Conservation (phyloP, 2,888 invertebrate genomes). For the Halictus quadricinctus region DNA sequence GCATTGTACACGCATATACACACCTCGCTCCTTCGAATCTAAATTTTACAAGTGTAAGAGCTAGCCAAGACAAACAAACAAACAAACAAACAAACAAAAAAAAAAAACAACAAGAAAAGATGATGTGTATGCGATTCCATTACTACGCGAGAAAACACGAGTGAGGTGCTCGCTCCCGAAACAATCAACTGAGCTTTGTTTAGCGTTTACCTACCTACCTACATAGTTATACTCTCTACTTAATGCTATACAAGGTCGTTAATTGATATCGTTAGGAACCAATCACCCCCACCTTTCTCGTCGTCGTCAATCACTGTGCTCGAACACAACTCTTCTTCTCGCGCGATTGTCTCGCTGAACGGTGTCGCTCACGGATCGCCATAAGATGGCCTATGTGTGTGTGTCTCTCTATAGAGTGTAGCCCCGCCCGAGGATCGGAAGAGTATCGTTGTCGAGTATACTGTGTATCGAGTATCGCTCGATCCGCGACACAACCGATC, state of each 20-base stretch:
- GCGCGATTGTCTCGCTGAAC: constrained; percentile 18
- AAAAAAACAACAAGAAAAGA: not conserved
- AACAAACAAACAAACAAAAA: constrained; percentile 11
- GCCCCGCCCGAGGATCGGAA: not conserved
- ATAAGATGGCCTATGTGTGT: constrained; percentile 30
- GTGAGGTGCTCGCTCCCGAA: constrained; percentile 74
- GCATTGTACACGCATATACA: constrained; percentile 53
- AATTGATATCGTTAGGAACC: constrained; percentile 55
- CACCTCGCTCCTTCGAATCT: constrained; percentile 68
- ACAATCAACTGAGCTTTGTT: constrained; percentile 81
- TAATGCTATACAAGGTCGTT: constrained; percentile 63
- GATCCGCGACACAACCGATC: constrained; percentile 23
- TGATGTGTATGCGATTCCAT: constrained; percentile 16
- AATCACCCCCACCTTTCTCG: constrained; percentile 17
- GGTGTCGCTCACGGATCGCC: constrained; percentile 19
- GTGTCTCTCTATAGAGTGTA: not conserved
- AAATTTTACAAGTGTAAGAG: constrained; percentile 61
- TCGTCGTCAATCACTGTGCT: constrained; percentile 33
- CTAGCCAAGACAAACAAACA: constrained; percentile 39
- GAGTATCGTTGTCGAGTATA: not conserved
- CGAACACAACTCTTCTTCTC: constrained; percentile 22
- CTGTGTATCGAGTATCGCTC: not conserved
- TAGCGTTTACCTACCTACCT: constrained; percentile 73
- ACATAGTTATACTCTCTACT: constrained; percentile 58
- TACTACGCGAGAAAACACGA: constrained; percentile 47